Conservation (phyloP, 2,797 vertebrate genomes). For the Hippocampus kuda region DNA sequence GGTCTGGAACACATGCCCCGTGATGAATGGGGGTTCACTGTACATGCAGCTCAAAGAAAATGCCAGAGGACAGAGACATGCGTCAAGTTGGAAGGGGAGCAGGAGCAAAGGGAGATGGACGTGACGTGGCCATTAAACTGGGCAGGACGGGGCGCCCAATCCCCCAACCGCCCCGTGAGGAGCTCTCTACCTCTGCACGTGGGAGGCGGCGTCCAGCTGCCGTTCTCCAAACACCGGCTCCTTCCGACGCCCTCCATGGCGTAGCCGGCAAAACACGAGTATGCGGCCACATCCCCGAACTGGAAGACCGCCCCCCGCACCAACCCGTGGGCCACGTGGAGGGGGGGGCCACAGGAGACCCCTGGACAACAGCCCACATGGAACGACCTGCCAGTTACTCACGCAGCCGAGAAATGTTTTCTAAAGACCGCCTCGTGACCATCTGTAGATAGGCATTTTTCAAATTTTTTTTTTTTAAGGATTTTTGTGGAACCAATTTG, state of each 20-base stretch:
- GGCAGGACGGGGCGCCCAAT: background rate
- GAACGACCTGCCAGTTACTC: constrained; percentile 56
- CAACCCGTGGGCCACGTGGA: constrained; percentile 80
- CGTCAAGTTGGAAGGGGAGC: no score
- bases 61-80: no score
- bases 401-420: constrained; percentile 1
- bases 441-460: no score
- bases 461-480: no score
- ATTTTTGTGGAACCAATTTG: no score
- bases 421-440: no score
- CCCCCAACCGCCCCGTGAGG: background rate
- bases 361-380: constrained; percentile 72
- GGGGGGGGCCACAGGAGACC: constrained; percentile 86
- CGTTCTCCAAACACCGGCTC: constrained; percentile 87
- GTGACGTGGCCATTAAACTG: background rate
- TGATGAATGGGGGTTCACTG: no score
- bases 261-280: constrained; percentile 90
- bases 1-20: no score
- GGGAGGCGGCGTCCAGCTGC: constrained; percentile 87
- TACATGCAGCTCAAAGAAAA: no score
- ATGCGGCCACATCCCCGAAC: constrained; percentile 85
- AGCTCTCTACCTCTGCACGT: constrained; percentile 81
- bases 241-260: constrained; percentile 81
- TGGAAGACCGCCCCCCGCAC: constrained; percentile 81
- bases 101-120: no score